A percentile compares a stretch with the other conserved stretches of the same genome.
phyloP scores from a whole-genome alignment of 1,140 invertebrate genomes.

The Zaprionus davidi region DNA sequence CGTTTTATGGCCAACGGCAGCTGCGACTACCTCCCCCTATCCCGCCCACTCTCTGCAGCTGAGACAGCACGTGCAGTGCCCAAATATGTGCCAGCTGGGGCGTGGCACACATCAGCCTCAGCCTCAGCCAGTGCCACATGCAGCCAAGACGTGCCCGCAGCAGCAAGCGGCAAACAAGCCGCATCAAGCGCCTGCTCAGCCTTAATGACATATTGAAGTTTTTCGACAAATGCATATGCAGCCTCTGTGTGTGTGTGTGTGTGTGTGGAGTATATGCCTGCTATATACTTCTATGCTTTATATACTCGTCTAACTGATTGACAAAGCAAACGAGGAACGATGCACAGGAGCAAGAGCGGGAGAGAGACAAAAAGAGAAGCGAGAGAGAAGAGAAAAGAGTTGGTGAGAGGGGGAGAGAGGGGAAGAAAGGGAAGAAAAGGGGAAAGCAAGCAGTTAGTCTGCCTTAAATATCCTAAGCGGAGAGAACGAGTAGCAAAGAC shows the following conservation, averaged over 20 bases:
- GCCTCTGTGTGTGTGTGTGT: background rate
- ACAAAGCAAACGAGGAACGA: slow-evolving; percentile 8
- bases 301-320: slow-evolving; percentile 11
- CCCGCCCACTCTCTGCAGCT: slow-evolving; percentile 27
- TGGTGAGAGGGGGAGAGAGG: background rate
- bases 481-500: background rate
- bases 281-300: background rate
- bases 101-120: slow-evolving; percentile 26
- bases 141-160: slow-evolving; percentile 53
- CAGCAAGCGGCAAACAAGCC: slow-evolving; percentile 28
- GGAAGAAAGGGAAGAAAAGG: background rate
- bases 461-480: background rate
- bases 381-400: too few species aligned
- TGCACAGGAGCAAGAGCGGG: background rate
- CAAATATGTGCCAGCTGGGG: slow-evolving; percentile 44
- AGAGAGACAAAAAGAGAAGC: background rate
- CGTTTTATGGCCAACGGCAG: slow-evolving; percentile 71
- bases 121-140: slow-evolving; percentile 20
- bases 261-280: background rate
- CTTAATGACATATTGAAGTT: slow-evolving; percentile 57
- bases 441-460: background rate
- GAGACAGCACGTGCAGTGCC: slow-evolving; percentile 69
- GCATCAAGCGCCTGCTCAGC: slow-evolving; percentile 46
- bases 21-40: slow-evolving; percentile 25
- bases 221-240: slow-evolving; percentile 35